These are phyloP conservation scores for Eclectus roratus DNA, from an alignment of 2,113 vertebrate species.

Conservation along the genomic window DNA sequence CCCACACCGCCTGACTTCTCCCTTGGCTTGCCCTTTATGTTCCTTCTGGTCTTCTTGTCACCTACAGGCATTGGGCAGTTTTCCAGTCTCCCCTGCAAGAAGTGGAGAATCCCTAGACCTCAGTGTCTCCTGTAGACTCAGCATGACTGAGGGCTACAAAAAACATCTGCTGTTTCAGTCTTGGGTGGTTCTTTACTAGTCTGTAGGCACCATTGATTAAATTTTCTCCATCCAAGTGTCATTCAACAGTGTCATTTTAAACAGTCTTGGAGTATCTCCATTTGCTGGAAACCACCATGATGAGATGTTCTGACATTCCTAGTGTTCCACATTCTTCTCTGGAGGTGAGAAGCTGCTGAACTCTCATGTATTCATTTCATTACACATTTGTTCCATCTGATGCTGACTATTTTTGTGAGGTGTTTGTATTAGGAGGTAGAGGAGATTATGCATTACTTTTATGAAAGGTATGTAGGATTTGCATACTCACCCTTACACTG, in stretches of 20 bases:
- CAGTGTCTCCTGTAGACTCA: background rate
- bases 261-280: background rate
- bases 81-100: background rate
- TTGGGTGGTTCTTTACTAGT: background rate
- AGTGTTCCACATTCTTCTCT: background rate
- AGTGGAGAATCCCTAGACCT: background rate
- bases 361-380: background rate
- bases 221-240: background rate
- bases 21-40: background rate
- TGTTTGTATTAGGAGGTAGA: background rate
- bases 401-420: background rate
- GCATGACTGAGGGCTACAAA: background rate
- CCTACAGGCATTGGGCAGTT: background rate
- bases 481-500: background rate
- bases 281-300: background rate
- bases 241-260: background rate
- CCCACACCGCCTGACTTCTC: background rate
- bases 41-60: background rate
- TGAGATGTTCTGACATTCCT: background rate
- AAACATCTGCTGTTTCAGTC: background rate
- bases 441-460: background rate
- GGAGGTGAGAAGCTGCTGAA: background rate
- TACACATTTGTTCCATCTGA: background rate
- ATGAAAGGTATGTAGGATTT: background rate
- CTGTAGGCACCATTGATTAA: background rate